Percentiles rank a stretch among this genome's conserved stretches.
Evolutionary conservation across 2,113 vertebrate species (phyloP).

Genomic region (Periophthalmus modestus): DNA sequence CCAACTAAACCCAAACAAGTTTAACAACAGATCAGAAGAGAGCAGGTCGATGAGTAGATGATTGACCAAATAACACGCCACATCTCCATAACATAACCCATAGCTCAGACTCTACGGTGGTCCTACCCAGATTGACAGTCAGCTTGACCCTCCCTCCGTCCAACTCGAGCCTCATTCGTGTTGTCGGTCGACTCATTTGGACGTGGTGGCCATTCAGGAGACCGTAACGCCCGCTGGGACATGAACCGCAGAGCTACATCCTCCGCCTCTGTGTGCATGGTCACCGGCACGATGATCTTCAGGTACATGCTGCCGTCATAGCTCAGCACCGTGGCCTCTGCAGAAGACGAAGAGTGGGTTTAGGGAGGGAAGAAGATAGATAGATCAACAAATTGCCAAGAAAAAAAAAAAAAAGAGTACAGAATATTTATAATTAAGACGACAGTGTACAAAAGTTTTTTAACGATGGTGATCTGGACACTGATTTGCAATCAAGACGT

Average conservation of each 20-base stretch:
- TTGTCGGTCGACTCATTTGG: constrained; percentile 92
- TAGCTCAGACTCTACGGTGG: neutral
- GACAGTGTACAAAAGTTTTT: too few relatives aligned
- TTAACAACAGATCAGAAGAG: constrained; percentile 19
- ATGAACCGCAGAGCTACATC: constrained; percentile 91
- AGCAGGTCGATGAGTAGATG: constrained; percentile 9
- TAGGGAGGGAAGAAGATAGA: too few relatives aligned
- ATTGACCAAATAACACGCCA: constrained; percentile 13
- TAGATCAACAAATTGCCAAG: too few relatives aligned
- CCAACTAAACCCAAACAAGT: neutral
- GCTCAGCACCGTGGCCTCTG: constrained; percentile 94
- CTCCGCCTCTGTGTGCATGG: constrained; percentile 92
- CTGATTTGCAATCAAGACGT: too few relatives aligned
- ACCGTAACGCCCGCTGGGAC: constrained; percentile 92
- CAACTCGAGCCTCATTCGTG: constrained; percentile 91
- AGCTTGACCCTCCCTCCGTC: constrained; percentile 92
- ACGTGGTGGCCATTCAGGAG: constrained; percentile 94
- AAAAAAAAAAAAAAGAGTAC: too few relatives aligned
- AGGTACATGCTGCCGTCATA: constrained; percentile 97
- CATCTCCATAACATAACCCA: neutral
- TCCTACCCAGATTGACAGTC: constrained; percentile 92
- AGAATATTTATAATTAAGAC: too few relatives aligned
- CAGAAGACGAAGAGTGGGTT: neutral
- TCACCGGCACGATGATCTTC: constrained; percentile 87
- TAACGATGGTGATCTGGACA: too few relatives aligned